A percentile compares a stretch with the other conserved stretches of the same genome.
Conservation (phyloP, 2,113 vertebrate genomes). For the Gymnogyps californianus region DNA sequence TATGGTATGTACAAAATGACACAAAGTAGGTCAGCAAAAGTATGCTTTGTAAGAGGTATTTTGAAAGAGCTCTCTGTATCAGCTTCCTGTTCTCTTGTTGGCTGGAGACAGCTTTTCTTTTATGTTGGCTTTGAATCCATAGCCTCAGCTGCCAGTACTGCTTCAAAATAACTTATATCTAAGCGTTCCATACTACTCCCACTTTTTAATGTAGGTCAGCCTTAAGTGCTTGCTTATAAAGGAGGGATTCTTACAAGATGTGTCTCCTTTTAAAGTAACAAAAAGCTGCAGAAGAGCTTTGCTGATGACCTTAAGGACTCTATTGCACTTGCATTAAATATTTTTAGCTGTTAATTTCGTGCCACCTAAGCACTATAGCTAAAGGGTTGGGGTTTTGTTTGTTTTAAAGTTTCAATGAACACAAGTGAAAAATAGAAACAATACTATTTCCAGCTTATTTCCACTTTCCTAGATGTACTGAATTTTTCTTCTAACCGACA, state of each 20-base stretch:
- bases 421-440: not conserved
- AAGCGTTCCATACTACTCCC: not conserved
- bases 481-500: not conserved
- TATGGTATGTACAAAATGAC: not conserved
- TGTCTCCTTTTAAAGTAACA: not conserved
- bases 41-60: not conserved
- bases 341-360: not conserved
- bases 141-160: conserved; percentile 16
- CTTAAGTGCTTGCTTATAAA: not conserved
- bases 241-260: not conserved
- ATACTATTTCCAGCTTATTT: not conserved
- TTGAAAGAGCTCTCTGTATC: conserved; percentile 47
- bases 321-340: not conserved
- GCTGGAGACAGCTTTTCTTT: conserved; percentile 21
- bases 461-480: not conserved
- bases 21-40: conserved; percentile 47
- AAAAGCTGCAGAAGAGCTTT: not conserved
- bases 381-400: not conserved
- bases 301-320: not conserved
- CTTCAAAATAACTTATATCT: not conserved
- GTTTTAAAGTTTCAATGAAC: not conserved
- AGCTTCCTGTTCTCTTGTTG: conserved; percentile 33
- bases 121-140: conserved; percentile 19
- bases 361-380: not conserved
- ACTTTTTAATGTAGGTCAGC: not conserved